Conservation (phyloP, 2,113 vertebrate species). For the Electrona antarctica region DNA sequence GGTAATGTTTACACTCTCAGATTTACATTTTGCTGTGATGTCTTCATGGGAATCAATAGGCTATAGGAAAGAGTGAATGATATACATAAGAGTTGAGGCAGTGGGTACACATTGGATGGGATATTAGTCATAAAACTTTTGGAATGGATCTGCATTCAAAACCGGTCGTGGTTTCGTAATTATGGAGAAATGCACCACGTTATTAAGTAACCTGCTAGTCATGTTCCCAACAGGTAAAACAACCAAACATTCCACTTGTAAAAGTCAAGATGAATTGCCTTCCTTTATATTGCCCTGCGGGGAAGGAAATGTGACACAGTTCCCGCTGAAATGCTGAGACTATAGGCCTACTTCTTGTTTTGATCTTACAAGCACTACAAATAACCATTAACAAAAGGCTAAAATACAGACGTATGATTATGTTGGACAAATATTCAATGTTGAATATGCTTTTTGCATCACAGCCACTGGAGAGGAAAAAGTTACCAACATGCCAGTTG, state of each 20-base stretch:
- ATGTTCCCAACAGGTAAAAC: background rate
- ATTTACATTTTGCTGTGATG: background rate
- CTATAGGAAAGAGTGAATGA: background rate
- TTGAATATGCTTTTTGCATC: background rate
- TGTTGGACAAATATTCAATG: slow-evolving; percentile 7
- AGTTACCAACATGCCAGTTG: background rate
- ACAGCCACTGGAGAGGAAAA: background rate
- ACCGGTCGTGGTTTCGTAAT: too few relatives aligned
- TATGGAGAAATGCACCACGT: background rate
- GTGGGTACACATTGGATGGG: slow-evolving; percentile 38
- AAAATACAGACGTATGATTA: background rate
- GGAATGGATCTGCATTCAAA: slow-evolving; percentile 56
- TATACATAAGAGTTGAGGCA: background rate
- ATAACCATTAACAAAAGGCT: background rate
- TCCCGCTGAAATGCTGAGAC: background rate
- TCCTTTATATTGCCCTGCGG: background rate
- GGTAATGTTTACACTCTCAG: too few relatives aligned
- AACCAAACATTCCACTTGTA: background rate
- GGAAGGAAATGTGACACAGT: slow-evolving; percentile 36
- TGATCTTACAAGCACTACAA: background rate
- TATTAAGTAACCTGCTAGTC: background rate
- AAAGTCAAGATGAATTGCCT: background rate
- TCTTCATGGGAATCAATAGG: background rate
- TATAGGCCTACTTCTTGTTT: background rate
- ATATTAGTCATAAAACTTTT: slow-evolving; percentile 24